phyloP scores from a whole-genome alignment of 2,797 vertebrate species.

The Sciaenops ocellatus region DNA sequence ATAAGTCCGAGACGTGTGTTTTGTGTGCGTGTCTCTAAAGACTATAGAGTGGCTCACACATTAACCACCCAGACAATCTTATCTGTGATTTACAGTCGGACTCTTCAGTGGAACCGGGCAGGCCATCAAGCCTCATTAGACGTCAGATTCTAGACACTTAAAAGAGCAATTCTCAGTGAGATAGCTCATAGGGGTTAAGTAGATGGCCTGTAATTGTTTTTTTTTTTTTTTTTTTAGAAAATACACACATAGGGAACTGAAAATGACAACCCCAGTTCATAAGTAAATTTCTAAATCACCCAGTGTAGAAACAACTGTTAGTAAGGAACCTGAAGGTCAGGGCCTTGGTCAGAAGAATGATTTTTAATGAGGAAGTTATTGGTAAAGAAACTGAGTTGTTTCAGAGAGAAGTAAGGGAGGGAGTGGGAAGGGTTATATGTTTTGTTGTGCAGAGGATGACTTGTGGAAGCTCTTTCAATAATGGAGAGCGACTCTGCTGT shows the following conservation, averaged over 20 bases:
- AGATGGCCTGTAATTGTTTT: constrained; percentile 23
- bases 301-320: constrained; percentile 3
- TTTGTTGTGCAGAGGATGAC: constrained; percentile 22
- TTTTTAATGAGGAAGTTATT: constrained; percentile 18
- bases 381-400: constrained; percentile 22
- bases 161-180: constrained; percentile 42
- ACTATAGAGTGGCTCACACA: constrained; percentile 39
- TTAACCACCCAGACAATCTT: constrained; percentile 68
- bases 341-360: not conserved
- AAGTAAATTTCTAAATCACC: constrained; percentile 3
- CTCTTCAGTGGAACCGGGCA: constrained; percentile 54
- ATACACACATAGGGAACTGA: not conserved
- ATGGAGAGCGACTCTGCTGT: constrained; percentile 15
- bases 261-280: not conserved
- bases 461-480: constrained; percentile 20
- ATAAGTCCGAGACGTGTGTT: constrained; percentile 40
- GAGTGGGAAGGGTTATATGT: constrained; percentile 4
- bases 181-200: constrained; percentile 41
- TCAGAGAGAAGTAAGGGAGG: not conserved
- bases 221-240: not conserved
- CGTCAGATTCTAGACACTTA: constrained; percentile 63
- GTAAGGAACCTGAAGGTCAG: constrained; percentile 8
- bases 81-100: constrained; percentile 69
- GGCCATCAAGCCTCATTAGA: constrained; percentile 61
- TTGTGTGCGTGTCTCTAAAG: constrained; percentile 18